Percentiles rank a stretch among this genome's conserved stretches.
Conservation (phyloP, 2,797 vertebrate species). For the Phrynocephalus forsythii region DNA sequence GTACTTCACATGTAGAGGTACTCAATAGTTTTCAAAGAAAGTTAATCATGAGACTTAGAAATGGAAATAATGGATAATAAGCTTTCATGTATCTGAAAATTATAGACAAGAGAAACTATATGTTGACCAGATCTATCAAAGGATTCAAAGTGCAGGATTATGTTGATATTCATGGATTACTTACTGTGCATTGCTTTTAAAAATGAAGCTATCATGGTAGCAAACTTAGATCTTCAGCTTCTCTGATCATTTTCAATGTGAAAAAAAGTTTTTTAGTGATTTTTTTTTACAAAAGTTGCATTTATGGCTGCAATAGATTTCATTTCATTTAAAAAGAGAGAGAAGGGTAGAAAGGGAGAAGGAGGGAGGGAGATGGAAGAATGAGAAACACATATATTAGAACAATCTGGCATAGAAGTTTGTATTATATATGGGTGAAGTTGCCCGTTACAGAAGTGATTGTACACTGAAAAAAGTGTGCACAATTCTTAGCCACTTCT, state of each 20-base stretch:
- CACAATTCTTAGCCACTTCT: too few species aligned
- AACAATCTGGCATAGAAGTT: not conserved
- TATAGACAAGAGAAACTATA: not conserved
- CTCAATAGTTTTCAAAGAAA: not conserved
- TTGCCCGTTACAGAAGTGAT: too few species aligned
- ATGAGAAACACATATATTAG: not conserved
- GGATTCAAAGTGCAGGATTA: not conserved
- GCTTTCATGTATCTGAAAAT: not conserved
- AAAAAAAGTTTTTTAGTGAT: not conserved
- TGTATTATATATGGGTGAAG: too few species aligned
- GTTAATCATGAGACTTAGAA: not conserved
- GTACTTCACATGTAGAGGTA: not conserved
- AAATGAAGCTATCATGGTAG: not conserved
- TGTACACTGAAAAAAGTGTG: too few species aligned
- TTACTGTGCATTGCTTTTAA: slow-evolving; percentile 24
- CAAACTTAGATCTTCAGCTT: slow-evolving; percentile 10
- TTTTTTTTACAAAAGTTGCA: not conserved
- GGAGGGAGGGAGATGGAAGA: too few species aligned
- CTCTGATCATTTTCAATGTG: not conserved
- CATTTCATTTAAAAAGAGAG: not conserved
- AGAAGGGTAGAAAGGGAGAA: not conserved
- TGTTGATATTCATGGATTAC: not conserved
- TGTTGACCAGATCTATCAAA: not conserved
- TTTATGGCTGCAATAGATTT: not conserved
- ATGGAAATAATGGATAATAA: not conserved